Base-by-base conservation (phyloP, 2,797 vertebrate species). In the Lophius americanus region DNA sequence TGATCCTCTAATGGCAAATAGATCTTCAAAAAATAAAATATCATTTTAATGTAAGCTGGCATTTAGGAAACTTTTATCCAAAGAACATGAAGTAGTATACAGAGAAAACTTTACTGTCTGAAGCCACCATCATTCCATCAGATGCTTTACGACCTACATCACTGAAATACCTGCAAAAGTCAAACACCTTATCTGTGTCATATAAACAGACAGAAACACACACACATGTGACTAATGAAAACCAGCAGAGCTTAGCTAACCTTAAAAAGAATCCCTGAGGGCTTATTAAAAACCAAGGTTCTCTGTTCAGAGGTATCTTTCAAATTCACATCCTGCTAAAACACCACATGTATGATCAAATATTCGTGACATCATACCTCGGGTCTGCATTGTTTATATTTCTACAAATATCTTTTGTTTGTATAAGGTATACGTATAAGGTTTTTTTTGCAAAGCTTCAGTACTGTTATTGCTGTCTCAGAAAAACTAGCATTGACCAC, bases 201-300 rank as follows among this genome's bases (percentile, higher is more conserved):
- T 59, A 64, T 57, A 76, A 79, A 85, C 68, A 82, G 78, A 83
- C 61, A 64, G 52, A 48, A 68, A 60, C 70, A 74, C 74, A 76
- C 61, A 78, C 54, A 53, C 83, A 77, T 85, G 80, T 89, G 86
- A 88, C 73, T 84, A 78, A 88, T 85, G 82, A 66, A 87, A 77
- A 75, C 39, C 51, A 79, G 73, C 73, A 82, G 86, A 81, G 71
- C 38, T 84, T 73, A 73, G 67, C 65, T 85, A 83, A 89, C 84
- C 80, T 84, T 79, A 76, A 61, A 86, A 61, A 86, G 84, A 85
- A 80, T 84, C 82, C 81, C 81, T 37, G 59, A 74, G 84, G 85
- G 76, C 85, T 88, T 86, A 85, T 79, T 81, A 87, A 82, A 79
- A 85, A 88, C 84, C 89, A 90, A 80, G 77, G 81, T 78, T 84